Evolutionary conservation across 2,888 invertebrate species (phyloP).

Genomic region (Xanthorhoe designata): DNA sequence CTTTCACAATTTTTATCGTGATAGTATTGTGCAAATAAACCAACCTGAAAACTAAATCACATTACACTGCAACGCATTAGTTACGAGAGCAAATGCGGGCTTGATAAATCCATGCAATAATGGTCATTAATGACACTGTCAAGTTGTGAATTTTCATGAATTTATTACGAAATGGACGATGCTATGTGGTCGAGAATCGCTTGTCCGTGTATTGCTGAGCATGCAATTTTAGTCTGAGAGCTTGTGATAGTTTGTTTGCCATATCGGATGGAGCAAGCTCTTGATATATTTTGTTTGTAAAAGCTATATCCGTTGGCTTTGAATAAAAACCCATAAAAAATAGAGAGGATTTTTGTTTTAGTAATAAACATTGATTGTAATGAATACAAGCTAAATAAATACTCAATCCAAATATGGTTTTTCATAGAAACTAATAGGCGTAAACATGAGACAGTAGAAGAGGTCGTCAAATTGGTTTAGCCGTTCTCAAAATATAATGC

Average conservation of each 20-base stretch:
- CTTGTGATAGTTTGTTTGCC: slow-evolving; percentile 21
- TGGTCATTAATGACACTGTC: slow-evolving; percentile 39
- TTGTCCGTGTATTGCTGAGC: slow-evolving; percentile 30
- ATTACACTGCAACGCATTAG: slow-evolving; percentile 37
- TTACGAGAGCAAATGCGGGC: slow-evolving; percentile 31
- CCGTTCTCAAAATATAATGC: no score
- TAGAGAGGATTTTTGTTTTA: no score
- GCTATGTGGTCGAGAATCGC: slow-evolving; percentile 33
- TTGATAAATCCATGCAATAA: slow-evolving; percentile 42
- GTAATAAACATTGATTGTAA: no score
- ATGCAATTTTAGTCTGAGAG: slow-evolving; percentile 15
- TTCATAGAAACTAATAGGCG: no score
- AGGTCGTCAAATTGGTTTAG: no score
- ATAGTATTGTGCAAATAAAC: slow-evolving; percentile 11
- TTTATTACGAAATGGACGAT: slow-evolving; percentile 24
- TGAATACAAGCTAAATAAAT: no score
- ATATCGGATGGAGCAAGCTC: background rate
- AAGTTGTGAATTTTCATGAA: slow-evolving; percentile 39
- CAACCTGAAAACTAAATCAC: slow-evolving; percentile 16
- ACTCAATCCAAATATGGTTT: no score
- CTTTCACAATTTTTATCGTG: no score
- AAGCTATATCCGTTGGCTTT: background rate
- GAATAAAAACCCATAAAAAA: no score
- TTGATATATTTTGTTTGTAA: background rate
- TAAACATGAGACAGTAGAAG: no score